Base-by-base conservation (phyloP, 2,888 invertebrate genomes). In the Apotomis capreana region DNA sequence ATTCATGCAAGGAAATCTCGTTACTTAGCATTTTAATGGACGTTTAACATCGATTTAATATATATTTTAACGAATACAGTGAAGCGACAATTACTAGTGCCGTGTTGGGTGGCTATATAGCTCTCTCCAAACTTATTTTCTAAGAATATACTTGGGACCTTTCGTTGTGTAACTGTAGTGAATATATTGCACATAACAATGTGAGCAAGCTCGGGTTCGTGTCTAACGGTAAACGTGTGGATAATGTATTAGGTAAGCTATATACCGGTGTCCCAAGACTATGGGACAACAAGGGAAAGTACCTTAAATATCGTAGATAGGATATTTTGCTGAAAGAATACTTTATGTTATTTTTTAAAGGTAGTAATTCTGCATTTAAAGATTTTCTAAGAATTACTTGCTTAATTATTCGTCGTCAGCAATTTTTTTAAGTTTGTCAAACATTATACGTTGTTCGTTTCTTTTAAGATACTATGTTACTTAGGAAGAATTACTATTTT, bases 1-100 rank as follows among this genome's bases (percentile, higher is more conserved):
- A 89, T 90, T 90, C 92, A 92, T 92, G 92, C 92, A 91, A 91
- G 91, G 89, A 92, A 93, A 93, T 93, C 92, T 93, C 92, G 92
- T 93, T 92, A 91, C 86, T 87, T 86, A 84, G 87, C 86, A 78
- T 79, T 77, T 80, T 76, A 76, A 73, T 73, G 69, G 79, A 78
- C 79, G 57, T 59, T 67, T 68, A 52, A 68, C 63, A 72, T 52
- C 54, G 63, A 36, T 51, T 57, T 58, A 12, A 52, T 59, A 9
- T 40, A 13, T 57, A 55, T 57, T 44, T 9, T 44, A 36, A 37
- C 26, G 37, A 40, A 57, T 40, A 63, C 26, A 52, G 64, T 37
- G 13, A 71, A 68, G 70, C 65, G 4, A 70, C 60, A 60, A 61
- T 69, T 15, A 60, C 13, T 51, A 58, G 69, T 69, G 69, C 63